Base-by-base conservation (phyloP, 2,113 vertebrate species). In the Myrmecobius fasciatus region DNA sequence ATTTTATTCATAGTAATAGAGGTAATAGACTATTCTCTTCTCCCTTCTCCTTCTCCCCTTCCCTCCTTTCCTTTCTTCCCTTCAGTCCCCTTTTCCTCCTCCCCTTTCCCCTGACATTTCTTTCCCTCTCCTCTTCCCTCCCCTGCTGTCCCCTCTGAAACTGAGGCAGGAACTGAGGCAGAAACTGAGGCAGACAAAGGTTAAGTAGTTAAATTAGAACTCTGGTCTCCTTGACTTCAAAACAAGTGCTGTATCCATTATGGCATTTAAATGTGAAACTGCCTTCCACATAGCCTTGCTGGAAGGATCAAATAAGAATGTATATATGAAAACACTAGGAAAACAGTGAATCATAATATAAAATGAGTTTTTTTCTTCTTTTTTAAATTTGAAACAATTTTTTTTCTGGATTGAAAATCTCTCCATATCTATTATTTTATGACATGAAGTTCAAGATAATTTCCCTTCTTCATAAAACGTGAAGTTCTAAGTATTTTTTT, bases 401-500 rank as follows among this genome's bases (percentile, higher is more conserved):
- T 83, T 43, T 83, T 83, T n/a, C 24, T n/a, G 67, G 5, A 83
- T 20, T 43, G 88, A 67, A 56, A 52, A 0, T 91, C 0, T 90
- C 46, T 75, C 0, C 89, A 92, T 95, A 91, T 91, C 89, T 93
- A 89, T 28, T 24, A 89, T 92, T 7, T 51, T 94, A 92, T 1
- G 3, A 3, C 36, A 47, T 60, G 6, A 90, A 47, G 3, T 0
- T 94, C 1, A 24, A 83, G 17, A 43, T 83, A 75, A 75, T 75
- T 75, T 6, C 8, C 2, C 20, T 92, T 91, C 89, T 94, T 90
- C 28, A 54, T 43, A 89, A 92, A 91, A 91, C 1, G 52, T 67
- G 93, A 93, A 91, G 26, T 91, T 89, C 88, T 47, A 52, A 53
- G 83, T n/a, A 1, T 92, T 93, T 97, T 97, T 90, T 75, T 96